A percentile compares a stretch with the other conserved stretches of the same genome.
Conservation (phyloP, 2,113 vertebrate species). For the Rhegmatorhina hoffmannsi region DNA sequence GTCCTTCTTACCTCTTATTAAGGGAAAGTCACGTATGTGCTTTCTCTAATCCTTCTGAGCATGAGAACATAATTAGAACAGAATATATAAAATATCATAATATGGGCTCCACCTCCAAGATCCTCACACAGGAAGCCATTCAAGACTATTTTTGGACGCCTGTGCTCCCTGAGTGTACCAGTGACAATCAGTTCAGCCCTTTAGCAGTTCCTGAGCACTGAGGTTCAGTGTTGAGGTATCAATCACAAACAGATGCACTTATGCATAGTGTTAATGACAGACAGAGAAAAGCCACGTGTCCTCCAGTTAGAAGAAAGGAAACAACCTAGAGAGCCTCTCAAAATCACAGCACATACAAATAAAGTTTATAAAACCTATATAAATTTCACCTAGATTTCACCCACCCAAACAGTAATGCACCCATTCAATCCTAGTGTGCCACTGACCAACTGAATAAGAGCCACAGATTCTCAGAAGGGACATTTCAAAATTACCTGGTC, state of each 20-base stretch:
- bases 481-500: background rate
- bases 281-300: background rate
- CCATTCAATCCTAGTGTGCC: background rate
- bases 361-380: background rate
- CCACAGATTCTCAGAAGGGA: background rate
- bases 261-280: background rate
- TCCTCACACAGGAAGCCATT: background rate
- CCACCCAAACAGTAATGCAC: background rate
- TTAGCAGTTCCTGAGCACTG: background rate
- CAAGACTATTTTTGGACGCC: background rate
- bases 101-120: background rate
- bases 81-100: background rate
- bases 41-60: background rate
- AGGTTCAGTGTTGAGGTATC: background rate
- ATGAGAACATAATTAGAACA: background rate
- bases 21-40: background rate
- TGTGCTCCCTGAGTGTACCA: background rate
- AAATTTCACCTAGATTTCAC: background rate
- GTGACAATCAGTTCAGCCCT: background rate
- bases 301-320: background rate
- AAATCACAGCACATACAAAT: background rate
- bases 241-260: background rate
- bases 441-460: background rate
- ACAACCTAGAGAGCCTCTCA: background rate
- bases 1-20: background rate